phyloP scores from a whole-genome alignment of 2,888 invertebrate species.

The Cheilosia vulpina region DNA sequence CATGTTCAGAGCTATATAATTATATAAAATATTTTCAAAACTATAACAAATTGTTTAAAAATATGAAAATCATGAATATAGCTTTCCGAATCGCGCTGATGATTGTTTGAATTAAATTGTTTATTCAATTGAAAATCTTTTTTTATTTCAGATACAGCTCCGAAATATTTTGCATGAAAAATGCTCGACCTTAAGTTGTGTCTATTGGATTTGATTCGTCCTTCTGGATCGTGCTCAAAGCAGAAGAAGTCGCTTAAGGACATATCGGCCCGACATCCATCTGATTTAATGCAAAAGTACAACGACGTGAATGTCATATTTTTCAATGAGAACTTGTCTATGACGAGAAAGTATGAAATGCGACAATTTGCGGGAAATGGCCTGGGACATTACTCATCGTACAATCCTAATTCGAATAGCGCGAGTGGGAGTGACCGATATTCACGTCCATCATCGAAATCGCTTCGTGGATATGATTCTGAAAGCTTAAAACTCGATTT shows the following conservation, averaged over 20 bases:
- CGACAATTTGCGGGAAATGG: conserved; percentile 79
- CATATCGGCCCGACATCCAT: conserved; percentile 80
- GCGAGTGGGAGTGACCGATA: conserved; percentile 75
- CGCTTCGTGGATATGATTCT: conserved; percentile 76
- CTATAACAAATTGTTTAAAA: no score
- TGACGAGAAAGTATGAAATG: conserved; percentile 82
- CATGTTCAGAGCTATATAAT: no score
- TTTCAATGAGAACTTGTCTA: conserved; percentile 83
- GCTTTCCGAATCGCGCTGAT: no score
- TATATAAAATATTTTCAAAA: no score
- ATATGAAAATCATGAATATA: no score
- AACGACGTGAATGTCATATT: conserved; percentile 82
- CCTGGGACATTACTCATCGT: conserved; percentile 76
- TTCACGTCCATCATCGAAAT: conserved; percentile 75
- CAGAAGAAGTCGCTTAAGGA: conserved; percentile 82
- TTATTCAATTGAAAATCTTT: background rate
- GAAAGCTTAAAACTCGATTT: conserved; percentile 80
- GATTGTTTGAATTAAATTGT: no score
- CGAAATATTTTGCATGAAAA: background rate
- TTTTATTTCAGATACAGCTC: conserved; percentile 13
- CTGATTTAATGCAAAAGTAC: conserved; percentile 81
- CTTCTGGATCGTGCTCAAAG: conserved; percentile 77
- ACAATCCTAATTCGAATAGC: conserved; percentile 59
- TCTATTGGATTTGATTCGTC: conserved; percentile 81
- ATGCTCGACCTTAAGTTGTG: conserved; percentile 83